Conservation (phyloP, 1,140 invertebrate genomes). For the Homalodisca vitripennis region DNA sequence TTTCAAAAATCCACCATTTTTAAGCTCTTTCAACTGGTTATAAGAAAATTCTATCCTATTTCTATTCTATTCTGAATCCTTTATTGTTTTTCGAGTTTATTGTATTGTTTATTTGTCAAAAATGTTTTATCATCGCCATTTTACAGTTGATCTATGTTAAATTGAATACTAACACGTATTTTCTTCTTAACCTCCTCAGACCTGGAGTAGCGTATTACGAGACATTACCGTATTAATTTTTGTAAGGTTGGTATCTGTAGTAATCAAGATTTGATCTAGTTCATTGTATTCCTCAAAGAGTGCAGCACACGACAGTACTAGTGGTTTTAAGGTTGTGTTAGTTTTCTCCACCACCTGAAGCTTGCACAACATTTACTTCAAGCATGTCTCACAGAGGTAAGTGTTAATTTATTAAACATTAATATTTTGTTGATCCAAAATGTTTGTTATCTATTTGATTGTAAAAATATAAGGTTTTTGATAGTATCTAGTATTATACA, state of each 20-base stretch:
- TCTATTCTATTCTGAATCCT: no score
- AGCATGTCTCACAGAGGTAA: not conserved
- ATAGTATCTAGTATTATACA: not conserved
- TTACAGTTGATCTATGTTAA: no score
- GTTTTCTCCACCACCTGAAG: not conserved
- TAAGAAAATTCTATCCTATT: no score
- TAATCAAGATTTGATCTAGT: not conserved
- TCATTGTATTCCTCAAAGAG: not conserved
- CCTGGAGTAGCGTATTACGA: slow-evolving; percentile 16
- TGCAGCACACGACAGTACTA: not conserved
- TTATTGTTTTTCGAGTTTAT: no score
- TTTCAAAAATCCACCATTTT: no score
- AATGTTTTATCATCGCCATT: no score
- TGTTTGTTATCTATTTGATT: not conserved
- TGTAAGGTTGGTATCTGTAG: not conserved
- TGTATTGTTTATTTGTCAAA: no score
- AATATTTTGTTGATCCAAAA: not conserved
- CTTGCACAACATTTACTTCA: not conserved
- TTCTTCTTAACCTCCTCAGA: slow-evolving; percentile 22
- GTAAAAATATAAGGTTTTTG: not conserved
- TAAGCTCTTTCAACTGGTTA: no score
- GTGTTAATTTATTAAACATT: not conserved
- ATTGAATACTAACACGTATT: no score
- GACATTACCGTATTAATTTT: slow-evolving; percentile 19
- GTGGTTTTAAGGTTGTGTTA: not conserved